Evolutionary conservation across 2,888 invertebrate genomes (phyloP).

Genomic region (Spialia ferax): DNA sequence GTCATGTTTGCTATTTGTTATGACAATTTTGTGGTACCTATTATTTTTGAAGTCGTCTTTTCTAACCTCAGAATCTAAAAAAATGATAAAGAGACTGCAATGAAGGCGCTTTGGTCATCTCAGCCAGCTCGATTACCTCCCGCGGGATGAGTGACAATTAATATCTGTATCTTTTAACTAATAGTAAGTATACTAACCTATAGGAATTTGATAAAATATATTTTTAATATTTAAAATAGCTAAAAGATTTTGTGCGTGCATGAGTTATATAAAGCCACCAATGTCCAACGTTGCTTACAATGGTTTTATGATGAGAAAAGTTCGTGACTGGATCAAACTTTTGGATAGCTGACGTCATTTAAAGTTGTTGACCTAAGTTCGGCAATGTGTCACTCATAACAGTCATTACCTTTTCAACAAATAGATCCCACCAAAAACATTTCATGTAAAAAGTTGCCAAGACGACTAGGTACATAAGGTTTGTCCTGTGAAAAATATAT

Average conservation of each 20-base stretch:
- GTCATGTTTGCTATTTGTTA: constrained; percentile 54
- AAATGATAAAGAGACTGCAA: not conserved
- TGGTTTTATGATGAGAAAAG: constrained; percentile 43
- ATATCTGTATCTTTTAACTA: too few relatives aligned
- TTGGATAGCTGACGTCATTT: constrained; percentile 63
- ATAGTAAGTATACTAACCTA: too few relatives aligned
- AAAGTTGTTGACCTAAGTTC: constrained; percentile 62
- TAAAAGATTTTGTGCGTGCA: not conserved
- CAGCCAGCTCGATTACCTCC: too few relatives aligned
- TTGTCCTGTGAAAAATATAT: too few relatives aligned
- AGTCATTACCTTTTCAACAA: constrained; percentile 33
- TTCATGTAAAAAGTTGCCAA: not conserved
- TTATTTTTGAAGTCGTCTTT: not conserved
- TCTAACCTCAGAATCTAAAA: not conserved
- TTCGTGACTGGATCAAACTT: constrained; percentile 52
- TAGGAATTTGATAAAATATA: too few relatives aligned
- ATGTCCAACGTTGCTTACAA: constrained; percentile 26
- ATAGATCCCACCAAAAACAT: not conserved
- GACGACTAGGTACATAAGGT: too few relatives aligned
- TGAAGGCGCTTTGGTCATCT: too few relatives aligned
- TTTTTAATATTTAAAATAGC: too few relatives aligned
- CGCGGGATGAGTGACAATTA: too few relatives aligned
- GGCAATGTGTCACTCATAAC: constrained; percentile 42
- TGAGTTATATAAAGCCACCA: constrained; percentile 26
- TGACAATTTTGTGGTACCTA: constrained; percentile 10